Conservation (phyloP, 2,113 vertebrate species). For the Myotis lucifugus region DNA sequence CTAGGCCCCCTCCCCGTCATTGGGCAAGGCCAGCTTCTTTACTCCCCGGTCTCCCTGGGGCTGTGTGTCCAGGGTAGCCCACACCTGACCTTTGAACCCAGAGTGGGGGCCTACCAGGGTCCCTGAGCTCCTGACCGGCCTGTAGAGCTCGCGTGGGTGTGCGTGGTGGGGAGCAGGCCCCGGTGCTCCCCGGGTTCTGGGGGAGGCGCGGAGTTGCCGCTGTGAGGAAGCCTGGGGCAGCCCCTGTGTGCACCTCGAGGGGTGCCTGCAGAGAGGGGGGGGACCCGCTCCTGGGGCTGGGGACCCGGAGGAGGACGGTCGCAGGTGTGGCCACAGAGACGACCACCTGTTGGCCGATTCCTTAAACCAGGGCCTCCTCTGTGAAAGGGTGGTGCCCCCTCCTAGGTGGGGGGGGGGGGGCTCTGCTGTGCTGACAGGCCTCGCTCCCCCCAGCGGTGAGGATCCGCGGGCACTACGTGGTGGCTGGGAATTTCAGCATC, state of each 20-base stretch:
- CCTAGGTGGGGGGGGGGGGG: not conserved
- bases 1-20: not conserved
- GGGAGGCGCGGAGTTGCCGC: fast-evolving
- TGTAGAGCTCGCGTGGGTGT: too few relatives aligned
- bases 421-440: fast-evolving
- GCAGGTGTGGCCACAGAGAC: fast-evolving
- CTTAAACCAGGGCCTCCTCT: not conserved
- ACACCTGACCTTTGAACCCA: not conserved
- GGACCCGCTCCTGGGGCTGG: not conserved
- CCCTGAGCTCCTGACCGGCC: not conserved
- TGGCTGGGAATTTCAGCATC: slow-evolving; percentile 88
- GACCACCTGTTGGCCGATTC: fast-evolving
- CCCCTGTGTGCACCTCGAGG: not conserved
- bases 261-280: not conserved
- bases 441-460: slow-evolving; percentile 85
- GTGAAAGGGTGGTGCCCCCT: not conserved
- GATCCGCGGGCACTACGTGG: slow-evolving; percentile 86
- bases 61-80: too few relatives aligned
- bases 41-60: fast-evolving
- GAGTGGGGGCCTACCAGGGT: not conserved
- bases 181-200: fast-evolving
- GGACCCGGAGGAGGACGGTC: not conserved
- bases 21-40: fast-evolving
- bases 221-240: not conserved
- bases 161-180: not conserved